These are phyloP conservation scores for Eupleurogrammus muticus DNA, from an alignment of 2,797 vertebrate genomes.

Conservation along the genomic window DNA sequence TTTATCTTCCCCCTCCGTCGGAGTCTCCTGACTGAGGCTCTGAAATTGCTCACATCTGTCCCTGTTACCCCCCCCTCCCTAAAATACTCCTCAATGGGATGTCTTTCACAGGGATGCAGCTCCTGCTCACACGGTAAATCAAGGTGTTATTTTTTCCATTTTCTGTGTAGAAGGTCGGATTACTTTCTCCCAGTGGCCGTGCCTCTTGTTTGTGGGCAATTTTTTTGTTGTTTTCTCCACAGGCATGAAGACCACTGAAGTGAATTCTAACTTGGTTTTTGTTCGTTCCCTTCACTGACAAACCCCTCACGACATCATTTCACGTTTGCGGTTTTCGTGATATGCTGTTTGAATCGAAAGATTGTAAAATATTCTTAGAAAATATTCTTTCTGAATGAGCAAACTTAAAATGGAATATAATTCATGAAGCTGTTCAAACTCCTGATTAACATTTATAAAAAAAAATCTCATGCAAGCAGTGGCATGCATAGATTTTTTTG, in stretches of 20 bases:
- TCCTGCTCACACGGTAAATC: slow-evolving; percentile 55
- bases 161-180: slow-evolving; percentile 56
- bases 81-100: slow-evolving; percentile 49
- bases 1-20: slow-evolving; percentile 29
- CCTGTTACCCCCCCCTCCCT: slow-evolving; percentile 47
- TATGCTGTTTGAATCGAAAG: too few relatives aligned
- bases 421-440: slow-evolving; percentile 14
- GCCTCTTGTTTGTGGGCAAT: slow-evolving; percentile 38
- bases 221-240: slow-evolving; percentile 37
- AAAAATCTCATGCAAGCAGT: slow-evolving; percentile 10
- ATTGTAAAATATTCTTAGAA: too few relatives aligned
- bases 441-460: slow-evolving; percentile 31
- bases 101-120: slow-evolving; percentile 50
- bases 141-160: slow-evolving; percentile 66
- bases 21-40: slow-evolving; percentile 37
- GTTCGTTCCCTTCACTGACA: slow-evolving; percentile 3
- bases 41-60: slow-evolving; percentile 72
- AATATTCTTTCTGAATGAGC: slow-evolving; percentile 17
- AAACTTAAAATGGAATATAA: slow-evolving; percentile 7
- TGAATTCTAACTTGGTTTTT: slow-evolving; percentile 24
- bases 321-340: background rate
- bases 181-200: slow-evolving; percentile 31
- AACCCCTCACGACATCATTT: slow-evolving; percentile 18
- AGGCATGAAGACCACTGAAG: slow-evolving; percentile 27
- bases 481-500: too few relatives aligned